Evolutionary conservation across 2,888 invertebrate genomes (phyloP).

Genomic region (Pimpla rufipes): DNA sequence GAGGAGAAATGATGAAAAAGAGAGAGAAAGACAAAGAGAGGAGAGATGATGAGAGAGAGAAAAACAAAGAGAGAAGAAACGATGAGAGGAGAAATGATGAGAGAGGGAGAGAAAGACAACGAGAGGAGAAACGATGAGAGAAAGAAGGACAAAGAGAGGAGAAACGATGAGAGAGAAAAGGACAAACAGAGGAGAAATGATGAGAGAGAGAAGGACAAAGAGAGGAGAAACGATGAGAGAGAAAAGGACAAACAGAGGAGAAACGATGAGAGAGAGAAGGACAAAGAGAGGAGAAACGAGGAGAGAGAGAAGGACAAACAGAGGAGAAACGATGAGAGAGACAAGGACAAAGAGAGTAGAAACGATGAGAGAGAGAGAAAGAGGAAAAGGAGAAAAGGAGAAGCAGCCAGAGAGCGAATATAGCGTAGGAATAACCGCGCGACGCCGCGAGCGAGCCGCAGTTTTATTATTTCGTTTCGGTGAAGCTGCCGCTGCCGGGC

Average conservation of each 20-base stretch:
- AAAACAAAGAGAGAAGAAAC: conserved; percentile 41
- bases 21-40: conserved; percentile 4
- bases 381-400: conserved; percentile 26
- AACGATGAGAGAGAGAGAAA: conserved; percentile 51
- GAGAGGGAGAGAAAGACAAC: too few relatives aligned
- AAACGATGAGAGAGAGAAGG: conserved; percentile 41
- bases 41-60: conserved; percentile 45
- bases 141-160: conserved; percentile 31
- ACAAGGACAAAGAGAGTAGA: conserved; percentile 32
- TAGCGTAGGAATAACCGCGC: conserved; percentile 29
- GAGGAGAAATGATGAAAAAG: conserved; percentile 8
- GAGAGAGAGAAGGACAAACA: background rate
- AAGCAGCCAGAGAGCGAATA: background rate
- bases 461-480: conserved; percentile 83
- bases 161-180: background rate
- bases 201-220: too few relatives aligned
- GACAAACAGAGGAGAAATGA: conserved; percentile 10
- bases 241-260: conserved; percentile 30
- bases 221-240: too few relatives aligned
- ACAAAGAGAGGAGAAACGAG: conserved; percentile 2
- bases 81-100: conserved; percentile 4
- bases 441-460: conserved; percentile 61
- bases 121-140: too few relatives aligned
- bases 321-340: conserved; percentile 22
- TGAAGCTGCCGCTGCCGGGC: conserved; percentile 38